A percentile compares a stretch with the other conserved stretches of the same genome.
These are phyloP conservation scores for Turritopsis dohrnii DNA, from an alignment of 30 jellyfish, hydroid and myxozoan species.

Conservation along the genomic window DNA sequence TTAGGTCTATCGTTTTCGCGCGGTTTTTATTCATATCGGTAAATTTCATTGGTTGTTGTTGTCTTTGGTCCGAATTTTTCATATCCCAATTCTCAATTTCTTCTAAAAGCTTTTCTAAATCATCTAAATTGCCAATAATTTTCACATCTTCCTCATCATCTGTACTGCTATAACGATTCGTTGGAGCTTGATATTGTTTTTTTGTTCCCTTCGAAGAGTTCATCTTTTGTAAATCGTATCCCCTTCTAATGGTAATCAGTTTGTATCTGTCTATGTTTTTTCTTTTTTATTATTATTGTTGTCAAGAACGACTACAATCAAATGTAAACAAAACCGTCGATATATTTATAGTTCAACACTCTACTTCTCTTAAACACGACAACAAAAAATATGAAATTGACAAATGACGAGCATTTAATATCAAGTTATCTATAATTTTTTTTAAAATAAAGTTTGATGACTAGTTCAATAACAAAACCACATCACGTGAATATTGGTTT, in stretches of 20 bases:
- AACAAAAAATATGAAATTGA: background rate
- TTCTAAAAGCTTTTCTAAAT: constrained; percentile 4
- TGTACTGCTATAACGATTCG: background rate
- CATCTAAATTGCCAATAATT: background rate
- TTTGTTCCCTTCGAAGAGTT: background rate
- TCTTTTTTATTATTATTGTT: background rate
- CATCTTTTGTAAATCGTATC: background rate
- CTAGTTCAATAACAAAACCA: background rate
- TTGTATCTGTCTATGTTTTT: background rate
- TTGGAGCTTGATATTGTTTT: background rate
- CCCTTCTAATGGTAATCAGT: background rate
- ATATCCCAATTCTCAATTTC: constrained; percentile 20
- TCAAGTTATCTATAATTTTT: background rate
- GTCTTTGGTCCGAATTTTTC: background rate
- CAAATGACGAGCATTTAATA: background rate
- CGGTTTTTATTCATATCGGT: constrained; percentile 13
- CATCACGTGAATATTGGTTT: background rate
- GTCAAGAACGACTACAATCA: background rate
- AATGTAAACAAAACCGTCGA: background rate
- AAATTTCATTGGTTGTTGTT: constrained; percentile 9
- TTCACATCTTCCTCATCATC: constrained; percentile 5
- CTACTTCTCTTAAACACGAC: background rate
- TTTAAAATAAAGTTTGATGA: no score
- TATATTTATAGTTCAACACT: background rate
- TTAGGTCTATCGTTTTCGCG: constrained; percentile 24